Evolutionary conservation across 1,140 invertebrate genomes (phyloP).

Genomic region (Aricia agestis): DNA sequence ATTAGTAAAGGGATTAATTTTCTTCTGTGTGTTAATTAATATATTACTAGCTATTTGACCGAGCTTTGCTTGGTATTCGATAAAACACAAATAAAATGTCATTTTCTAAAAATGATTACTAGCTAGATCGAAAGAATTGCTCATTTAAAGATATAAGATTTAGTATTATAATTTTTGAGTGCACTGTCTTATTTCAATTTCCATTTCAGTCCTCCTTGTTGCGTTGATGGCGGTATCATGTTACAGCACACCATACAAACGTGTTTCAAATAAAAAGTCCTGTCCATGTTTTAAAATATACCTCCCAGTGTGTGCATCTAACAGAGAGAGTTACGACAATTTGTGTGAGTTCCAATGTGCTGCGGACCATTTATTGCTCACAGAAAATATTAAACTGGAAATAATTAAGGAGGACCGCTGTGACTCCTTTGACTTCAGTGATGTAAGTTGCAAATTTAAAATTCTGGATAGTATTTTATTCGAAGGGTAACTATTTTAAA

Average conservation of each 20-base stretch:
- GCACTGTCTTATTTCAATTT: background rate
- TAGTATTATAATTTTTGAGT: background rate
- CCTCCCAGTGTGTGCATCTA: slow-evolving; percentile 61
- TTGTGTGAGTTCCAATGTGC: slow-evolving; percentile 58
- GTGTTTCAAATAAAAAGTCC: background rate
- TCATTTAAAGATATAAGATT: no score
- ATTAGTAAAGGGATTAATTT: no score
- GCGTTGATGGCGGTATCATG: slow-evolving; percentile 25
- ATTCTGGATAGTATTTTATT: slow-evolving; percentile 13
- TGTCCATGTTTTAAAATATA: slow-evolving; percentile 64
- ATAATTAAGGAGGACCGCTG: slow-evolving; percentile 33
- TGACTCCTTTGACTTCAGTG: slow-evolving; percentile 19
- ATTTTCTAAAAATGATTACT: no score
- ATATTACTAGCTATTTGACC: no score
- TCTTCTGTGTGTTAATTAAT: no score
- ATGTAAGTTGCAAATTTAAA: slow-evolving; percentile 1
- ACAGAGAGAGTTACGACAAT: slow-evolving; percentile 57
- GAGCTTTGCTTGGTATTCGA: no score
- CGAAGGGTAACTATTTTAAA: background rate
- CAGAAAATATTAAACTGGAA: background rate
- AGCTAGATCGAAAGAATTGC: no score
- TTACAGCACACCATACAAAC: slow-evolving; percentile 21
- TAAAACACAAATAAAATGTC: no score
- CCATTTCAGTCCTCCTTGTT: slow-evolving; percentile 35
- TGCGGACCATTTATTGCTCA: slow-evolving; percentile 18